These are phyloP conservation scores for Gobio gobio DNA, from an alignment of 2,113 vertebrate genomes.

Conservation along the genomic window DNA sequence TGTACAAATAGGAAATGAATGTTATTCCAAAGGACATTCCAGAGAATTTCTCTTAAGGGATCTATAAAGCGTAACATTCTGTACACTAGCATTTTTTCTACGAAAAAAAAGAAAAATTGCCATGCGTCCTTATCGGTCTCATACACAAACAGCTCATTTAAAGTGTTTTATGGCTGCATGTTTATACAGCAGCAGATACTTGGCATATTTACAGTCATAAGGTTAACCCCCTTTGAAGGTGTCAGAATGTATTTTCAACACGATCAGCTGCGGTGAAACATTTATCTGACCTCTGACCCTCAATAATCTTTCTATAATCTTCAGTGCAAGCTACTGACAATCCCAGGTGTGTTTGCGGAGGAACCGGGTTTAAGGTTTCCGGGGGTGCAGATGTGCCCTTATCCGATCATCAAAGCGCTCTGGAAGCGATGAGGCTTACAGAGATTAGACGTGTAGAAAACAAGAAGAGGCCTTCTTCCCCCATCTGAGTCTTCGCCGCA, in stretches of 20 bases:
- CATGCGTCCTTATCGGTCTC: not conserved
- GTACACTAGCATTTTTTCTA: not conserved
- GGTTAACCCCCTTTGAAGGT: slow-evolving; percentile 31
- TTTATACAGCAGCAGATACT: not conserved
- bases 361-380: slow-evolving; percentile 24
- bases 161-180: slow-evolving; percentile 5
- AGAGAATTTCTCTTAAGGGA: not conserved
- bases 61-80: not conserved
- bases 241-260: slow-evolving; percentile 43
- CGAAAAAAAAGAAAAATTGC: not conserved
- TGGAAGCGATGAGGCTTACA: slow-evolving; percentile 40
- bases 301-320: slow-evolving; percentile 46
- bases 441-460: slow-evolving; percentile 37
- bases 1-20: not conserved
- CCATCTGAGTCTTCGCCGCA: not conserved
- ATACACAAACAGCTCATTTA: not conserved
- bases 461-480: slow-evolving; percentile 17
- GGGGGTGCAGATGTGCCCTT: slow-evolving; percentile 40
- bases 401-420: slow-evolving; percentile 40
- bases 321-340: slow-evolving; percentile 21
- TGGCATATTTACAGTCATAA: slow-evolving; percentile 26
- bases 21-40: slow-evolving; percentile 7
- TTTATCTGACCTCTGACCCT: slow-evolving; percentile 42
- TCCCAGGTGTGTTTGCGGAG: slow-evolving; percentile 25
- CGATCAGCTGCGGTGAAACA: slow-evolving; percentile 22